Evolutionary conservation across 2,113 vertebrate genomes (phyloP).

Genomic region (Gnathonemus echidnorhynchus): DNA sequence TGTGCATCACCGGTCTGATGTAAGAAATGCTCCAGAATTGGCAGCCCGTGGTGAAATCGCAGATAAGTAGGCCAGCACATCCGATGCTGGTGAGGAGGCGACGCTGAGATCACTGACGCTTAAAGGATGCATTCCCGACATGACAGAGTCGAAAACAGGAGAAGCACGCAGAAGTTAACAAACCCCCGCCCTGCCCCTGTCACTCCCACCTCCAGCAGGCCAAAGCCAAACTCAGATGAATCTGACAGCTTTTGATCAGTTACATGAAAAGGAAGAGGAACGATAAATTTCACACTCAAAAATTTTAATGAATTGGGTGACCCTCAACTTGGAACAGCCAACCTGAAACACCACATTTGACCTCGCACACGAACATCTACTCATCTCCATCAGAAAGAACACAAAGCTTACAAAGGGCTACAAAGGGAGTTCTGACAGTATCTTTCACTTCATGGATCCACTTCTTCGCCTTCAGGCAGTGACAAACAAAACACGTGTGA

Average conservation of each 20-base stretch:
- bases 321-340: background rate
- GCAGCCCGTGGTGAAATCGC: background rate
- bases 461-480: background rate
- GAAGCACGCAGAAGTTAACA: background rate
- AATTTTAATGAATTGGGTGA: background rate
- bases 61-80: background rate
- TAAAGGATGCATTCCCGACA: background rate
- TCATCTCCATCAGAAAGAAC: background rate
- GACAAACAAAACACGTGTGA: background rate
- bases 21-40: background rate
- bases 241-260: background rate
- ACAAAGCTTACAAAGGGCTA: background rate
- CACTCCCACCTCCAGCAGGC: background rate
- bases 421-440: background rate
- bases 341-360: background rate
- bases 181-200: background rate
- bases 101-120: background rate
- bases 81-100: background rate
- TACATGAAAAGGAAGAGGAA: background rate
- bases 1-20: background rate
- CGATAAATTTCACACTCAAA: background rate
- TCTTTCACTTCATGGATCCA: background rate
- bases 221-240: background rate
- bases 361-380: background rate
- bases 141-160: too few relatives aligned